A percentile compares a stretch with the other conserved stretches of the same genome.
These are phyloP conservation scores for Vicugna pacos DNA, from an alignment of 2,113 vertebrate genomes.

Conservation along the genomic window DNA sequence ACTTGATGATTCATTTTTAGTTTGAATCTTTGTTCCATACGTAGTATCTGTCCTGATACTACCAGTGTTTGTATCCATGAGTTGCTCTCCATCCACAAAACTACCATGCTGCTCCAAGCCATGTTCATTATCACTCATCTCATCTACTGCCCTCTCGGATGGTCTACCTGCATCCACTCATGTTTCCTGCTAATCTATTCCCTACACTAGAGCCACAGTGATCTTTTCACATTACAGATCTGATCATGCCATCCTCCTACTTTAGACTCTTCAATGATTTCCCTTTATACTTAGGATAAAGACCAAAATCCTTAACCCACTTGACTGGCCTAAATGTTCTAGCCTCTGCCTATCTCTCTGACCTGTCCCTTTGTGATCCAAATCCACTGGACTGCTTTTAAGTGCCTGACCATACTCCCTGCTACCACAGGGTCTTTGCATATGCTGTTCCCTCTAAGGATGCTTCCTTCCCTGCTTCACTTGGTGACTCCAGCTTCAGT, in stretches of 20 bases:
- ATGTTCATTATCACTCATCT: neutral
- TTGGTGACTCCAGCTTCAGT: neutral
- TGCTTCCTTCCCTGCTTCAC: neutral
- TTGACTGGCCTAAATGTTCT: neutral
- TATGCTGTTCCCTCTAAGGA: neutral
- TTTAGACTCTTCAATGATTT: neutral
- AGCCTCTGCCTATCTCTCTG: neutral
- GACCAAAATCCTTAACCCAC: constrained; percentile 27
- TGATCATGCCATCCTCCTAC: neutral
- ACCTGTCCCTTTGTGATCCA: neutral
- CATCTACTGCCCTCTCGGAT: neutral
- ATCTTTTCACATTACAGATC: neutral
- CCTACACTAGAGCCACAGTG: neutral
- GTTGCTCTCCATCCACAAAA: neutral
- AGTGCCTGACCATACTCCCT: neutral
- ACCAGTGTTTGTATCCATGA: neutral
- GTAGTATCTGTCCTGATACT: neutral
- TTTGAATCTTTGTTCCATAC: neutral
- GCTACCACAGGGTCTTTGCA: neutral
- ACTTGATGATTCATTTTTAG: neutral
- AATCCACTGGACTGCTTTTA: neutral
- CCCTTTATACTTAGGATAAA: constrained; percentile 15
- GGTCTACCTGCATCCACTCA: neutral
- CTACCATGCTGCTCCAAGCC: neutral
- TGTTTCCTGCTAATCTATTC: neutral